Evolutionary conservation across 92 coral and sea anemone species (phyloP).

Genomic region (Heliopora coerulea): DNA sequence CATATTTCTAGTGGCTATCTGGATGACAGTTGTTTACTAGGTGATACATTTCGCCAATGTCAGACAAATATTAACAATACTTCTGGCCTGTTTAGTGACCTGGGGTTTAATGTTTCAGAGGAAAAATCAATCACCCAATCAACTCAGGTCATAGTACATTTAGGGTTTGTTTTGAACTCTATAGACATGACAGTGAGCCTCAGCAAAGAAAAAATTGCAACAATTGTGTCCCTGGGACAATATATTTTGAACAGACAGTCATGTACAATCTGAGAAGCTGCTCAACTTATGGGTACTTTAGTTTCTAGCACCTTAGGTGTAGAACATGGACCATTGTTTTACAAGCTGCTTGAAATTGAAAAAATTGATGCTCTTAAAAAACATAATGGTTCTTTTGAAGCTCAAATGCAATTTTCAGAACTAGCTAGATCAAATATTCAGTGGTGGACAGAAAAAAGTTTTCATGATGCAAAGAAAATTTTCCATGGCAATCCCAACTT

Average conservation of each 20-base stretch:
- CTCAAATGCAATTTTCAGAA: no score
- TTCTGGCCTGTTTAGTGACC: no score
- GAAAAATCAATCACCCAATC: neutral
- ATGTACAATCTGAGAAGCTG: conserved; percentile 5
- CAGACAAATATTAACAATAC: no score
- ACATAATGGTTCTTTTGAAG: no score
- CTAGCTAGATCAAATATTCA: conserved; percentile 25
- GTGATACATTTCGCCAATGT: no score
- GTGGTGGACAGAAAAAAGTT: conserved; percentile 30
- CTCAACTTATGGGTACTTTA: conserved; percentile 34
- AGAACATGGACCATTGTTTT: conserved; percentile 22
- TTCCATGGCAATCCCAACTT: conserved; percentile 29
- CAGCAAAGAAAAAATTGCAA: neutral
- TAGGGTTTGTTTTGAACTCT: conserved; percentile 43
- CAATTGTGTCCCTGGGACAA: no score
- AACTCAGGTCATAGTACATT: conserved; percentile 37
- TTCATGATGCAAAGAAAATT: conserved; percentile 20
- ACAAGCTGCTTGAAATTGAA: conserved; percentile 24
- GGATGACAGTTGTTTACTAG: conserved; percentile 21
- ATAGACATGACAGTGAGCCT: conserved; percentile 25
- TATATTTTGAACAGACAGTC: no score
- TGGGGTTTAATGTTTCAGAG: no score
- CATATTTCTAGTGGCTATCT: conserved; percentile 55
- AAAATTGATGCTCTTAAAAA: conserved; percentile 45
- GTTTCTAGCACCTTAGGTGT: conserved; percentile 29